Evolutionary conservation across 2,113 vertebrate genomes (phyloP).

Genomic region (Phrynosoma platyrhinos): DNA sequence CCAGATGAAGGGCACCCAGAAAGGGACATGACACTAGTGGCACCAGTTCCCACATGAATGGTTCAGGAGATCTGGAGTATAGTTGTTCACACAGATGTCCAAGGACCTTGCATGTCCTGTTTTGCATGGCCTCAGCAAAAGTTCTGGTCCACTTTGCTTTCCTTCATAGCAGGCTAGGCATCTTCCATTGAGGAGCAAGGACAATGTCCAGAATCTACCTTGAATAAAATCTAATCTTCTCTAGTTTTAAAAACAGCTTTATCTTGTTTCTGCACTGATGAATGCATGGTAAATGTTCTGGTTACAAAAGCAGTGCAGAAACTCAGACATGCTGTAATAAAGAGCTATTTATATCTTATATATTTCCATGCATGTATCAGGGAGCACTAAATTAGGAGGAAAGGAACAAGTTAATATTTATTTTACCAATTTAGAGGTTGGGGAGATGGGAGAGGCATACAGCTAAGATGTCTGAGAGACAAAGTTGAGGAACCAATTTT

Average conservation of each 20-base stretch:
- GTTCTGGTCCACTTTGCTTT: not conserved
- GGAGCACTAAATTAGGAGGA: constrained; percentile 15
- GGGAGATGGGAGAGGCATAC: not conserved
- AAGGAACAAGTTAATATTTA: constrained; percentile 32
- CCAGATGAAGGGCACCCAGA: too few relatives aligned
- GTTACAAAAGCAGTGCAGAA: not conserved
- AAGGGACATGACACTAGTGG: too few relatives aligned
- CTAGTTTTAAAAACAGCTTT: not conserved
- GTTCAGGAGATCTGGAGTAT: too few relatives aligned
- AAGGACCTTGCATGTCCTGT: too few relatives aligned
- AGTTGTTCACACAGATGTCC: too few relatives aligned
- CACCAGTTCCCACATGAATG: too few relatives aligned
- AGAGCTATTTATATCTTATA: constrained; percentile 23
- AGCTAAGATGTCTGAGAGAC: not conserved
- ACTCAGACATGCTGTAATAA: constrained; percentile 16
- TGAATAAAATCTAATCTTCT: not conserved
- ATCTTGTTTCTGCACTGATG: not conserved
- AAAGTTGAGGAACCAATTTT: not conserved
- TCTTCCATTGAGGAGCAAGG: too few relatives aligned
- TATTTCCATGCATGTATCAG: constrained; percentile 9
- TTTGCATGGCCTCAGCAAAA: too few relatives aligned
- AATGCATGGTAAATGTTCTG: not conserved
- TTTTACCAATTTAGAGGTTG: constrained; percentile 3
- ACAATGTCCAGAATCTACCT: not conserved
- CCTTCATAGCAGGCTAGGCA: not conserved